Base-by-base conservation (phyloP, 2,113 vertebrate genomes). In the Embiotoca jacksoni region DNA sequence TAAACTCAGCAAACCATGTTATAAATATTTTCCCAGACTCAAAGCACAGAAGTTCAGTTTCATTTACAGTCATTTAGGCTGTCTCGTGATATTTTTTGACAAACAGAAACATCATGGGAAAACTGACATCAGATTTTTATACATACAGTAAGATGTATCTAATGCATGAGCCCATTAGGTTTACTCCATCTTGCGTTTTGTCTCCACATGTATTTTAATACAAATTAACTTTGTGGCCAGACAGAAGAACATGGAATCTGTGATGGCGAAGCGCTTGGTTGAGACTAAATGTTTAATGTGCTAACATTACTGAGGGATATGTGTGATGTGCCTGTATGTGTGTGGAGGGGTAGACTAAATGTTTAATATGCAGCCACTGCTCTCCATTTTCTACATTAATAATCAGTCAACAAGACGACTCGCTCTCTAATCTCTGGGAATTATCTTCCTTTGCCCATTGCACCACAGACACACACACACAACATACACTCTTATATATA, bases 351-450 rank as follows among this genome's bases (percentile, higher is more conserved):
- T 62, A 6, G 59, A 50, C 60, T 84, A 66, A 62, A 80, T 86
- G 56, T 84, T 84, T 77, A 82, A 80, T 82, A 60, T 72, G 60
- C 64, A 77, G 37, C 46, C 46, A 52, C 53, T 1, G 1, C 47
- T 74, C 69, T 84, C 39, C 49, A 80, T 82, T 84, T 84, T 75
- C 67, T 77, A 82, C 79, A 88, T 85, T 84, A 87, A 87, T 80
- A 78, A 89, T 87, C 75, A 87, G 72, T 64, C 76, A 84, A 78
- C 80, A 77, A 72, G 53, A 58, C 73, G 69, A 49, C 14, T 65
- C 44, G 64, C 46, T 1, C 14, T 80, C 8, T 76, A 44, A 78
- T 75, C 66, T 78, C 13, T 66, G 58, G 73, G 73, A 60, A 63
- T 81, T 54, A 72, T 69, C 23, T 60, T 37, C 1, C 57, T 47